Evolutionary conservation across 1,140 invertebrate species (phyloP), one percentile per base, ranked within the genome.

Genomic region (Drosophila lini): DNA sequence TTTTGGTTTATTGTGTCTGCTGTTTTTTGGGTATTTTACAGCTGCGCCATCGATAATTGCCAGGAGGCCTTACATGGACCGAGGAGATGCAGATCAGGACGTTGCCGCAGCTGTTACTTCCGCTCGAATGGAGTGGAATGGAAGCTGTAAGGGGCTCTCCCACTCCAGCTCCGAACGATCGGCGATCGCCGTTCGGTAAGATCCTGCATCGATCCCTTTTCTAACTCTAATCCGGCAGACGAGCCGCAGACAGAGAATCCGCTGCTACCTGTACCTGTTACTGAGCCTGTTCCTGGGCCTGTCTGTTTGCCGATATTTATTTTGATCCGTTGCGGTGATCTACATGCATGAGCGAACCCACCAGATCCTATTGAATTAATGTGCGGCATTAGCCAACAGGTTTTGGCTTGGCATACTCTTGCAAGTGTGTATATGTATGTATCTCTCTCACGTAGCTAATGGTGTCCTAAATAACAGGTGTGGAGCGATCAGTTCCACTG

Each of bases 401-500:
- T 85, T 84, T 70, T 36, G 45, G 80, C 47, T 45, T 9, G 34
- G 36, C 0, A 28, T 8, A 25, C 45, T 13, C 31, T 15, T 38
- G 9, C 25, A 15, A 10, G 25, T 19, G 34, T 10, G 5, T 19
- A 8, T 57, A 11, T 22, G 19, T 19, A 19, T 22, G 2, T 11
- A 36, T 48, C 57, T 48, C 68, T 53, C 80, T 78, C 81, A 82
- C 34, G 67, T 52, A 55, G 45, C 82, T 68, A 79, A 86, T 85
- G 53, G 75, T 79, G 82, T 76, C 71, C 77, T 50, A 88, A 81
- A 88, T 88, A 88, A 88, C 83, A 88, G 83, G 83, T 88, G 83
- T 88, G 63, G 83, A 60, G 63, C 80, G 83, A 88, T 88, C 73
- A 79, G 76, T 86, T 73, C 64, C 81, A 63, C 82, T 80, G 44